These are phyloP conservation scores for Enoplosus armatus DNA, from an alignment of 2,797 vertebrate species.

Conservation along the genomic window DNA sequence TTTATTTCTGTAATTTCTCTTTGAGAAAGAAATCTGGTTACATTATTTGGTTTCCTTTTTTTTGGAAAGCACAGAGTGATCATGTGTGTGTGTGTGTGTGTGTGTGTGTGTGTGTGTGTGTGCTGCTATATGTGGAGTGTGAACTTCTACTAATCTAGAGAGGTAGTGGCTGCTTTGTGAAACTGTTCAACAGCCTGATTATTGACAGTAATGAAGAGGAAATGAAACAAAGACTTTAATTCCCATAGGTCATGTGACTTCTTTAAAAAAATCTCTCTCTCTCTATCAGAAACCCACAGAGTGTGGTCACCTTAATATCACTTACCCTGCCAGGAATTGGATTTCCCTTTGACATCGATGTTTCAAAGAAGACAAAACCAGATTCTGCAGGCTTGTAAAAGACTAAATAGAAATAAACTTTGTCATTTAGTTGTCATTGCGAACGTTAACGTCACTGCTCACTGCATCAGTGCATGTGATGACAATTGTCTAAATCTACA, in stretches of 20 bases:
- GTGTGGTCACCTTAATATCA: constrained; percentile 26
- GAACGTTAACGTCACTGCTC: no score
- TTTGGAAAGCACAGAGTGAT: constrained; percentile 38
- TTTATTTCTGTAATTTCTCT: constrained; percentile 2
- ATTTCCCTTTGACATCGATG: not conserved
- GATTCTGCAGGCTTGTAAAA: not conserved
- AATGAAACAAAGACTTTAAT: constrained; percentile 70
- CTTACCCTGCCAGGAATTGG: not conserved
- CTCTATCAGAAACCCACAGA: constrained; percentile 37
- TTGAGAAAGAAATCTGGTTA: not conserved
- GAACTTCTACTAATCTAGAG: constrained; percentile 24
- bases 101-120: not conserved
- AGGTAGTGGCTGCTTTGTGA: constrained; percentile 37
- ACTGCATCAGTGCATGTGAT: not conserved
- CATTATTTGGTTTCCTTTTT: constrained; percentile 24
- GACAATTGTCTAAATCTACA: no score
- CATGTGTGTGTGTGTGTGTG: not conserved
- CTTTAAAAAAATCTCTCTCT: constrained; percentile 23
- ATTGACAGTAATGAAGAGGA: constrained; percentile 68
- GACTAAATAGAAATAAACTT: not conserved
- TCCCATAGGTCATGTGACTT: constrained; percentile 68
- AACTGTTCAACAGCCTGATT: constrained; percentile 48
- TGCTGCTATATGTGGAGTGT: not conserved
- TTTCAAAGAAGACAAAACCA: not conserved
- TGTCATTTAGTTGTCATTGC: no score